phyloP scores from a whole-genome alignment of 2,797 vertebrate genomes.

The Gouania willdenowi region DNA sequence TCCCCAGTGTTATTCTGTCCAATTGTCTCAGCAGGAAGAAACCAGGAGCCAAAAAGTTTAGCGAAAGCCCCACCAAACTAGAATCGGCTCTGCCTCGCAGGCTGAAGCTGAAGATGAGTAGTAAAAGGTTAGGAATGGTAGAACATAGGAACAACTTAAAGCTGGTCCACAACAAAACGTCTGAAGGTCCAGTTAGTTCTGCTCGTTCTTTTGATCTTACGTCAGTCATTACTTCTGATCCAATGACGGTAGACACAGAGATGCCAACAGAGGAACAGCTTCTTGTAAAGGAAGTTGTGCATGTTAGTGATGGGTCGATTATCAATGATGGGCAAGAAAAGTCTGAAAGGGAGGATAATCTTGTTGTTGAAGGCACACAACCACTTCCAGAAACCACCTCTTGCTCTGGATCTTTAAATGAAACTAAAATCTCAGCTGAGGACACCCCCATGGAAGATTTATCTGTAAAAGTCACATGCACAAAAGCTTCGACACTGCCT shows the following conservation, averaged over 20 bases:
- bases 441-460: constrained; percentile 56
- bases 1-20: constrained; percentile 97
- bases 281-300: too few relatives aligned
- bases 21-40: constrained; percentile 93
- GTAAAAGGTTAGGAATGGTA: constrained; percentile 74
- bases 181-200: constrained; percentile 66
- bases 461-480: constrained; percentile 65
- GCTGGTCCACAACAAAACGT: constrained; percentile 70
- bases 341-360: constrained; percentile 24
- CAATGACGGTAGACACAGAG: constrained; percentile 33
- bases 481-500: constrained; percentile 81
- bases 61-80: constrained; percentile 68
- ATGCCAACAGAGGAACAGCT: too few relatives aligned
- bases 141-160: constrained; percentile 61
- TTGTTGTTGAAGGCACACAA: constrained; percentile 3
- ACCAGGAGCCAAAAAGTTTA: constrained; percentile 53
- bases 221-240: constrained; percentile 8
- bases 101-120: constrained; percentile 84
- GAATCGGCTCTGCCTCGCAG: constrained; percentile 79
- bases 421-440: constrained; percentile 23
- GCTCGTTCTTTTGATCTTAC: constrained; percentile 57
- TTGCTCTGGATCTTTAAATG: constrained; percentile 10
- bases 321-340: too few relatives aligned
- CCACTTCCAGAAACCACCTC: constrained; percentile 5
- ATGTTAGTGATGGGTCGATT: too few relatives aligned